phyloP scores from a whole-genome alignment of 23 tunicate genomes.

The Corella eumyota region DNA sequence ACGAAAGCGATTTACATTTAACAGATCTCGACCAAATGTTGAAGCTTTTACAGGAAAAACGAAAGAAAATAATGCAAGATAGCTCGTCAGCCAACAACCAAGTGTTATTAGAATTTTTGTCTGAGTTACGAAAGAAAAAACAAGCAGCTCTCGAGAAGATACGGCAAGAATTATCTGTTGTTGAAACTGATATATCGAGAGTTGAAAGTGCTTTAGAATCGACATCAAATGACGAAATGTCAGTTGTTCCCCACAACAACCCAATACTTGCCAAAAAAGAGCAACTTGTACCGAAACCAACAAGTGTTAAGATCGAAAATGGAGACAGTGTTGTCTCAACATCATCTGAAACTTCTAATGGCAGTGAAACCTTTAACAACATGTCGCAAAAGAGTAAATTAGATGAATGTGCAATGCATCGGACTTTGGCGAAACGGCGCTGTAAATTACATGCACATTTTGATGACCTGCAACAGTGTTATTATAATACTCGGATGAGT shows the following conservation, averaged over 20 bases:
- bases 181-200: conserved; percentile 51
- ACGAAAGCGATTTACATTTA: conserved; percentile 40
- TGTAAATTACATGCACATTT: conserved; percentile 49
- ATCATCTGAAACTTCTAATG: conserved; percentile 4
- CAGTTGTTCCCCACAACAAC: conserved; percentile 69
- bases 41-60: conserved; percentile 56
- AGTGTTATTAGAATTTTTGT: conserved; percentile 64
- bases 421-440: conserved; percentile 56
- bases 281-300: conserved; percentile 87
- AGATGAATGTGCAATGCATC: conserved; percentile 45
- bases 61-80: conserved; percentile 53
- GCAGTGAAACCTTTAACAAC: conserved; percentile 49
- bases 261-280: conserved; percentile 48
- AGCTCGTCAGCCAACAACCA: conserved; percentile 63
- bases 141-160: conserved; percentile 36
- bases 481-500: conserved; percentile 59
- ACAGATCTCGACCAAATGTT: conserved; percentile 76
- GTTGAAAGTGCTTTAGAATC: conserved; percentile 54
- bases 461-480: conserved; percentile 70
- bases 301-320: not conserved
- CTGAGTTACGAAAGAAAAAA: conserved; percentile 49
- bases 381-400: conserved; percentile 32
- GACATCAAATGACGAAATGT: conserved; percentile 14
- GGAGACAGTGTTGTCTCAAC: conserved; percentile 4
- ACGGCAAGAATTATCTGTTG: conserved; percentile 44